Percentiles rank a stretch among this genome's conserved stretches.
phyloP scores from a whole-genome alignment of 1,140 invertebrate species.

The Helicoverpa zea region DNA sequence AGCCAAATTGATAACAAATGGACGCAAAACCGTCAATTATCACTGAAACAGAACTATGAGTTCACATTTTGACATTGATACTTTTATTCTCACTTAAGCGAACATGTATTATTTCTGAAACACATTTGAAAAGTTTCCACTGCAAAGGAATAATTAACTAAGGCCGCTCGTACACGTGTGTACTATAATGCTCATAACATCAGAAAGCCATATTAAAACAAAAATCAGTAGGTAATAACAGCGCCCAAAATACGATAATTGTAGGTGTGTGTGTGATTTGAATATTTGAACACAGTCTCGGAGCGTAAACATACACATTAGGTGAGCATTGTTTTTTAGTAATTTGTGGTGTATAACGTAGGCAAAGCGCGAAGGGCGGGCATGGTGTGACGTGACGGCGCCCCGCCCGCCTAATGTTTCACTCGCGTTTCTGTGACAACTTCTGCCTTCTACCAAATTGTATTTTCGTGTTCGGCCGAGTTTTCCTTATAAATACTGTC shows the following conservation, averaged over 20 bases:
- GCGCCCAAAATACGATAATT: constrained; percentile 42
- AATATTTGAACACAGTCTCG: constrained; percentile 47
- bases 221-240: constrained; percentile 15
- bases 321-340: constrained; percentile 70
- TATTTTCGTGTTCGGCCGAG: constrained; percentile 84
- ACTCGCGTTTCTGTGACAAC: constrained; percentile 83
- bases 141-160: neutral
- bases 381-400: constrained; percentile 62
- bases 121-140: no score
- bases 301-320: constrained; percentile 53
- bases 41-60: neutral
- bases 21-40: constrained; percentile 2
- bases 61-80: neutral
- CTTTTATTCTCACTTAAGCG: neutral
- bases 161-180: neutral
- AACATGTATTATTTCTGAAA: no score
- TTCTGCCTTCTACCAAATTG: constrained; percentile 85
- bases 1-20: constrained; percentile 39
- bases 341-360: constrained; percentile 66
- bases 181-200: constrained; percentile 1
- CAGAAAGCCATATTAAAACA: constrained; percentile 12
- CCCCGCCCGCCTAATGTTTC: constrained; percentile 79
- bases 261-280: constrained; percentile 18
- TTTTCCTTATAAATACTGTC: constrained; percentile 87
- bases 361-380: constrained; percentile 58